Evolutionary conservation across 2,888 invertebrate species (phyloP), one percentile per base, ranked within the genome.

Genomic region (Cataglyphis cursor): DNA sequence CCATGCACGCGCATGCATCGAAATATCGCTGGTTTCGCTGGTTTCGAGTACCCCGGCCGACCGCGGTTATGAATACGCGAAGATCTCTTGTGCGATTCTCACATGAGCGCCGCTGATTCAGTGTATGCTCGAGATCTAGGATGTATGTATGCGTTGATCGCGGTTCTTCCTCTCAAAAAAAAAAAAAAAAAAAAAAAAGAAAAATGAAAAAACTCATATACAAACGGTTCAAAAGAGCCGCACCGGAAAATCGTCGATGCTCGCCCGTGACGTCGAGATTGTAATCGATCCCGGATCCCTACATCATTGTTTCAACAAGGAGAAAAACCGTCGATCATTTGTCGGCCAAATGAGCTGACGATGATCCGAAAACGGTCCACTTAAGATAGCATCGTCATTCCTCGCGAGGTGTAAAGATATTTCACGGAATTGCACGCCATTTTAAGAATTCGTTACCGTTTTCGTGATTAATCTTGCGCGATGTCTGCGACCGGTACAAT

Each of bases 341-440:
- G 70, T 85, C 82, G 76, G 73, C 81, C 68, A 82, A 86, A 86
- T 84, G 82, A 81, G 81, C 65, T 72, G 76, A 41, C 59, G 44
- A 84, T 72, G 85, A 44, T 81, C 83, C 84, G 85, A 84, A 84
- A 83, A 51, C 59, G 66, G 68, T 76, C 74, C 82, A 83, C 44
- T 80, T 35, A 48, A 75, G 76, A 81, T 57, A 82, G 88, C 89
- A 70, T 15, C 83, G 87, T 90, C 89, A 90, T 87, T 73, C 66
- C 64, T 24, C 12, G 61, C 70, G 70, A 92, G 91, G 93, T 92
- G 92, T 90, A 90, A 93, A 93, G 91, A 93, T 92, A 90, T 94
- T 93, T 93, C 92, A 94, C 93, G 92, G 91, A 91, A 92, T 92
- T 86, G 91, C 90, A 90, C 90, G 90, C 84, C 86, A 62, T 85